Base-by-base conservation (phyloP, 1,140 invertebrate genomes). In the Cotesia typhae region DNA sequence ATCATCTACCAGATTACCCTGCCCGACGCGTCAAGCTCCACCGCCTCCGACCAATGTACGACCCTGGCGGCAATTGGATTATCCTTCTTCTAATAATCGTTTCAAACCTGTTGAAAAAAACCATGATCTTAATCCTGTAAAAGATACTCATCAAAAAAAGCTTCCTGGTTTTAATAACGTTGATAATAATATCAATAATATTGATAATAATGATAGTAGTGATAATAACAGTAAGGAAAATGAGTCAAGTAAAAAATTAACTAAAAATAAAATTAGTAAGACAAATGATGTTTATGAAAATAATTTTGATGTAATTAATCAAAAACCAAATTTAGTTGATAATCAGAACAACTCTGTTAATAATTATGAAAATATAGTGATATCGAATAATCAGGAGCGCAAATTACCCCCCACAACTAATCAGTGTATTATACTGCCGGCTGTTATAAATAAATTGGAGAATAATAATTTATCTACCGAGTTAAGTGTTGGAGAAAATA, bases 1-100 rank as follows among this genome's bases (percentile, higher is more conserved):
- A 84, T 88, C 74, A 79, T 47, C 41, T 47, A 89, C 75, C 83
- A 88, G 78, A 83, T 89, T 80, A 81, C 90, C 77, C 80, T 90
- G 82, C 83, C 88, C 83, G 77, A 88, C 81, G 17, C 86, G 89
- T 28, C 85, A 85, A 60, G 83, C 84, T 14, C 87, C 85, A 7
- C 83, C 85, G 7, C 84, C 85, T 35, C 87, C 89, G 6, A 47
- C 41, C 57, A 85, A 84, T 71, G 83, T 81, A 53, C 82, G 82
- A 66, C 87, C 85, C 63, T 87, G 88, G 78, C 84, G 88, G 41
- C 41, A 47, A 47, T 47, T 10, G 41, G 41, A 47, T 47, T 47
- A 47, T 47, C 10, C 41, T 36, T 47, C 41, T 36, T 86, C 87
- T 81, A 52, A 87, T 84, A 81, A 87, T 82, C 74, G 88, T 67